Evolutionary conservation across 2,797 vertebrate species (phyloP).

Genomic region (Avahi laniger): DNA sequence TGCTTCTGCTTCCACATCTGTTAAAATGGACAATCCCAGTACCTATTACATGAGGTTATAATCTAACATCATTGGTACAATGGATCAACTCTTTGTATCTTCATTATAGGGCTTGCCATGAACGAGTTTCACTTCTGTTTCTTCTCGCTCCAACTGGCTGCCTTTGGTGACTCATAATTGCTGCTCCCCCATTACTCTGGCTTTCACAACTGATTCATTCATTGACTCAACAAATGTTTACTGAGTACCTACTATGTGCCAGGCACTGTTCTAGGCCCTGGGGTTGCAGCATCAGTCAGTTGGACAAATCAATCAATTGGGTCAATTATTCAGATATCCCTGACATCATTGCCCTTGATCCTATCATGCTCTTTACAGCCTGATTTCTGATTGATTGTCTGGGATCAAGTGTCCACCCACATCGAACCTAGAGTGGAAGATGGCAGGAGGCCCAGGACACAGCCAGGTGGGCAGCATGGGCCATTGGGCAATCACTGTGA

Average conservation of each 20-base stretch:
- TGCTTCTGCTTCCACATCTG: not conserved
- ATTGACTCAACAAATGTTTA: slow-evolving; percentile 11
- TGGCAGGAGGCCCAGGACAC: not conserved
- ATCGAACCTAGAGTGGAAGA: not conserved
- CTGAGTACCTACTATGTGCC: not conserved
- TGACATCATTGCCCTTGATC: not conserved
- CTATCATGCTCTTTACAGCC: not conserved
- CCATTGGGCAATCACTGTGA: not conserved
- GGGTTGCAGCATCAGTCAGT: not conserved
- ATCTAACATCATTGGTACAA: not conserved
- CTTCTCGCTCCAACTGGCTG: not conserved
- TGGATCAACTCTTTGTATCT: not conserved
- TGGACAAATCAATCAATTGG: not conserved
- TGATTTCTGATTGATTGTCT: not conserved
- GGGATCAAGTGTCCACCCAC: not conserved
- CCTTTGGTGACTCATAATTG: not conserved
- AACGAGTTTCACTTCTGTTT: not conserved
- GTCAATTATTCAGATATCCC: not conserved
- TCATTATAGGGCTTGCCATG: not conserved
- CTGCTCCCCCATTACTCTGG: not conserved
- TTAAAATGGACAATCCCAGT: not conserved
- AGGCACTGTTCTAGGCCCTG: not conserved
- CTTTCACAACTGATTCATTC: not conserved
- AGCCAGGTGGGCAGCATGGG: not conserved
- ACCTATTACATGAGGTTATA: not conserved